Evolutionary conservation across 2,113 vertebrate genomes (phyloP), one percentile per base, ranked within the genome.

Genomic region (Callopanchax toddi): DNA sequence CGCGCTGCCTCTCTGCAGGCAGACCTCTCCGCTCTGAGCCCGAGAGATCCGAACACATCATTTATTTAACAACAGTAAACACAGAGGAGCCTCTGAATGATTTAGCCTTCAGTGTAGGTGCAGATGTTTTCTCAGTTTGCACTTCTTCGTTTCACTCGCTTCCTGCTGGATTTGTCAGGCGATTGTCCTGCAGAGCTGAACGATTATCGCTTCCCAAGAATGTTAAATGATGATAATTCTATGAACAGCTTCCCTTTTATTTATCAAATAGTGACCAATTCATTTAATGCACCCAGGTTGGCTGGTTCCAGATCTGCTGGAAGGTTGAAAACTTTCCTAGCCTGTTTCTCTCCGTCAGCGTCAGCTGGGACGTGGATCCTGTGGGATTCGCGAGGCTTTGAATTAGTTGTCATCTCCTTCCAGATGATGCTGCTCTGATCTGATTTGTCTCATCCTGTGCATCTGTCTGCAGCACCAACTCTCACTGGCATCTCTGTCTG

Each of bases 11-110:
- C 60, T 57, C 78, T 74, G 64, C 73, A 71, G 74, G 52, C 66
- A 29, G 68, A 12, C 68, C 39, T 52, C 50, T 2, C 44, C 44
- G 58, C 73, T 77, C 70, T 37, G 44, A 67, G 66, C 29, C 29
- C 29, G 6, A 32, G 29, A 32, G 29, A 32, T 7, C 29, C 29
- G 10, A 32, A 32, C 43, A 17, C 57, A 81, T 86, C 75, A 73
- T 85, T 81, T 81, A 82, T 86, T 85, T 29, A 86, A 67, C 70
- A 60, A 81, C 56, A 21, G 70, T 72, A 76, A 78, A 81, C 71
- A 81, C 54, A 67, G 51, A 60, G 8, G 56, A 60, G 40, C 40
- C 37, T 48, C 56, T 72, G 62, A 74, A 72, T 62, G 76, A 78
- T 76, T 80, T 21, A 63, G 36, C 60, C 60, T 21, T 61, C 26